Conservation (phyloP, 2,113 vertebrate species). For the Cephalopholis sonnerati region DNA sequence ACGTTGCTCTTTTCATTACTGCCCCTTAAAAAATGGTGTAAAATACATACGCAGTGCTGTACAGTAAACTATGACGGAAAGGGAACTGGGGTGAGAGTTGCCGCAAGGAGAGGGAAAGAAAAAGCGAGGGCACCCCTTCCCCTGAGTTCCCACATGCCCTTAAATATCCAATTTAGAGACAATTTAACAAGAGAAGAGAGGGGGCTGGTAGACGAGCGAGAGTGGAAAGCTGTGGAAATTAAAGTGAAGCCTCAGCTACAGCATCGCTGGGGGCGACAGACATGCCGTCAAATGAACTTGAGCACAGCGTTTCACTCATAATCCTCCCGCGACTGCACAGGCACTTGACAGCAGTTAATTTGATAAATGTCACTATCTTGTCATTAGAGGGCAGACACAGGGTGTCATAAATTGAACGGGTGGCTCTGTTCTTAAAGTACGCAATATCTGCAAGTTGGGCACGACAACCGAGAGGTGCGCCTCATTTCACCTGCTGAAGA, state of each 20-base stretch:
- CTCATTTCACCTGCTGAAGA: slow-evolving; percentile 6
- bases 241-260: slow-evolving; percentile 65
- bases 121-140: slow-evolving; percentile 30
- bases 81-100: slow-evolving; percentile 28
- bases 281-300: slow-evolving; percentile 62
- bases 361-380: slow-evolving; percentile 62
- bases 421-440: slow-evolving; percentile 26
- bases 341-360: slow-evolving; percentile 69
- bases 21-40: slow-evolving; percentile 26
- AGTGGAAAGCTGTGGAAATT: slow-evolving; percentile 71
- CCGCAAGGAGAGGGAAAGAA: slow-evolving; percentile 27
- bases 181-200: slow-evolving; percentile 61
- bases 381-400: slow-evolving; percentile 52
- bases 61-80: slow-evolving; percentile 10
- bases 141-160: slow-evolving; percentile 48
- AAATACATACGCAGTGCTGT: slow-evolving; percentile 23
- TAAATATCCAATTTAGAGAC: slow-evolving; percentile 79
- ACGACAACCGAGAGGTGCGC: neutral
- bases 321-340: slow-evolving; percentile 51
- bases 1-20: slow-evolving; percentile 53
- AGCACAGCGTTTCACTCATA: slow-evolving; percentile 43
- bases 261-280: slow-evolving; percentile 56
- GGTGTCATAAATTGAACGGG: slow-evolving; percentile 24
- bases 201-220: slow-evolving; percentile 42
- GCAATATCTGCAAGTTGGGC: slow-evolving; percentile 15